A percentile compares a stretch with the other conserved stretches of the same genome.
Conservation (phyloP, 2,113 vertebrate species). For the Chloropsis cyanopogon region DNA sequence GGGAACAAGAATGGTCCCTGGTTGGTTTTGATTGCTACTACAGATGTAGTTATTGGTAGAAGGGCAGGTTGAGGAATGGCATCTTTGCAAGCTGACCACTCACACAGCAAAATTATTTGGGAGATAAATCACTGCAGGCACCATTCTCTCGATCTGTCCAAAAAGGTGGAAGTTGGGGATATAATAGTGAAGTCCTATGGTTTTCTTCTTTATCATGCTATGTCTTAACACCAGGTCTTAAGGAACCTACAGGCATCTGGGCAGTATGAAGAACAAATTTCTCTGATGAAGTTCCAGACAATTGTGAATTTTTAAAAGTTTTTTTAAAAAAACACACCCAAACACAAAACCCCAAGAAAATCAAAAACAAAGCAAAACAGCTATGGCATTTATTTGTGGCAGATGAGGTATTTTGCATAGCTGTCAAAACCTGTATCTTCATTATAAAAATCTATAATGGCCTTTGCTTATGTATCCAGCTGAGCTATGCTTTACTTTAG, state of each 20-base stretch:
- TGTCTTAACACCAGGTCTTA: neutral
- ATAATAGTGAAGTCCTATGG: neutral
- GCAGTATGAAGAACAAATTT: neutral
- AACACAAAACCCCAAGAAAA: neutral
- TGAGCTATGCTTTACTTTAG: neutral
- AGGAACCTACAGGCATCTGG: neutral
- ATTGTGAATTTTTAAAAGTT: neutral
- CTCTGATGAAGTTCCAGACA: neutral
- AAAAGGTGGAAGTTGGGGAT: neutral
- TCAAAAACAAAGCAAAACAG: accelerated
- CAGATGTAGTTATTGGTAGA: neutral
- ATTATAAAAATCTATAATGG: neutral
- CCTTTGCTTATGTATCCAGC: neutral
- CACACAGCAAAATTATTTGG: neutral
- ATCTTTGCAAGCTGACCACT: neutral
- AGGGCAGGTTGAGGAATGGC: neutral
- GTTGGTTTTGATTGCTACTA: neutral
- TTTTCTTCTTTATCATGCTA: neutral
- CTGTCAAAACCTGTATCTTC: neutral
- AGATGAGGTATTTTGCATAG: neutral
- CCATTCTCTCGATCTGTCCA: neutral
- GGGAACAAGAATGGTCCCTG: neutral
- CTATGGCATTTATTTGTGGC: neutral
- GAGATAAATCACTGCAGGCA: neutral
- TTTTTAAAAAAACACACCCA: neutral